phyloP scores from a whole-genome alignment of 2,888 invertebrate genomes.

The Ophion costatus region DNA sequence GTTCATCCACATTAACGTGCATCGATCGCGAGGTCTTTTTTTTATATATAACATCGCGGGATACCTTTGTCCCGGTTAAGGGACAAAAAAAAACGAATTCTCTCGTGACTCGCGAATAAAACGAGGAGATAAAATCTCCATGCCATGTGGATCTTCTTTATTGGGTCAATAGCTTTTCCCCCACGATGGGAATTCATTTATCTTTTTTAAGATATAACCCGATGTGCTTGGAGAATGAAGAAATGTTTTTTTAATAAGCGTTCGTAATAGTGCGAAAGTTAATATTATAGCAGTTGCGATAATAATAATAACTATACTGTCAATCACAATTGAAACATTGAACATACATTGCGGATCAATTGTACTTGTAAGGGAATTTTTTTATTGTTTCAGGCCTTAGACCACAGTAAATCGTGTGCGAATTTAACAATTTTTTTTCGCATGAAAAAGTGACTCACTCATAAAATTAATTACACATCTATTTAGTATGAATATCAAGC shows the following conservation, averaged over 20 bases:
- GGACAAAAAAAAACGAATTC: not conserved
- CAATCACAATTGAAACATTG: not conserved
- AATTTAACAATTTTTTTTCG: too few species aligned
- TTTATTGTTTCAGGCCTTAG: too few species aligned
- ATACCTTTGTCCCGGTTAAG: constrained; percentile 22
- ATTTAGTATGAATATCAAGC: too few species aligned
- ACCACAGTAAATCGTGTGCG: too few species aligned
- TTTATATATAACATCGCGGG: not conserved
- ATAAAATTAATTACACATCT: too few species aligned
- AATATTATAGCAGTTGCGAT: not conserved
- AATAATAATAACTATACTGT: not conserved
- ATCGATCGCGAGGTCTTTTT: constrained; percentile 21
- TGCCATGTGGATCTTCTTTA: not conserved
- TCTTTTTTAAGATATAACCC: too few species aligned
- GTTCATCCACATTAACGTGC: constrained; percentile 1
- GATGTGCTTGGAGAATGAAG: not conserved
- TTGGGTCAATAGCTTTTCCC: not conserved
- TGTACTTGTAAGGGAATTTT: too few species aligned
- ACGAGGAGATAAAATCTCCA: not conserved
- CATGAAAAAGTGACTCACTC: too few species aligned
- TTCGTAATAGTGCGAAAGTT: not conserved
- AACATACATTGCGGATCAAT: not conserved
- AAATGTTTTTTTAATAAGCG: too few species aligned
- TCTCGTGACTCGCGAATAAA: constrained; percentile 1
- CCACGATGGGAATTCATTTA: too few species aligned